Evolutionary conservation across 2,797 vertebrate species (phyloP), one percentile per base, ranked within the genome.

Genomic region (Garrulus glandarius): DNA sequence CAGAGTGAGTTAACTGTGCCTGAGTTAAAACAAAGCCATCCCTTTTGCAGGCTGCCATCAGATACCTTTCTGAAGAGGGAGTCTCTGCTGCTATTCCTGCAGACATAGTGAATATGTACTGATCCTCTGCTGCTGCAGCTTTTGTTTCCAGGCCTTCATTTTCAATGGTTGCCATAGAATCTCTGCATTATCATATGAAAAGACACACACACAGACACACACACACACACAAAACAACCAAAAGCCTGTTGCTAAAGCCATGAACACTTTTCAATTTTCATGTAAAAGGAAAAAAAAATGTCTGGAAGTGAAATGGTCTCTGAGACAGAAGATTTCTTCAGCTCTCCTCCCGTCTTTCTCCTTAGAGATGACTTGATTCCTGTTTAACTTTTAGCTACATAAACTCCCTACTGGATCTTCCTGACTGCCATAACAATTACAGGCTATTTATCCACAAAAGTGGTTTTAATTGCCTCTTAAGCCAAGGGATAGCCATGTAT

Each of bases 81-180:
- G 95, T 52, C 88, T 92, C 63, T 86, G 96, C 95, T 46, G 68
- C 93, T 97, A 93, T 93, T 97, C 92, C 94, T 97, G 92, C 97
- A 96, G 95, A 64, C 59, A 57, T 46, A 93, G 65, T 89, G 97
- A 98, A 96, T 96, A 95, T 87, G 96, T 36, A 36, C 97, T 94
- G 98, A 97, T 97, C 97, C 97, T 97, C 97, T 97, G 71, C 92
- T 77, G 96, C 93, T 80, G 84, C 87, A 93, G 97, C 98, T 97
- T 98, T 98, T 98, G 98, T 98, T 97, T 97, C 96, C 92, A 94
- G 85, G 39, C 88, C 91, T 96, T 91, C 92, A 55, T 97, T 98
- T 97, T 98, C 98, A 98, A 96, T 97, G 97, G 98, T 98, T 98
- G 97, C 98, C 98, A 98, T 98, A 98, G 98, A 97, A 97, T 95